Evolutionary conservation across 2,797 vertebrate genomes (phyloP), one percentile per base, ranked within the genome.

Genomic region (Pelobates cultripes): DNA sequence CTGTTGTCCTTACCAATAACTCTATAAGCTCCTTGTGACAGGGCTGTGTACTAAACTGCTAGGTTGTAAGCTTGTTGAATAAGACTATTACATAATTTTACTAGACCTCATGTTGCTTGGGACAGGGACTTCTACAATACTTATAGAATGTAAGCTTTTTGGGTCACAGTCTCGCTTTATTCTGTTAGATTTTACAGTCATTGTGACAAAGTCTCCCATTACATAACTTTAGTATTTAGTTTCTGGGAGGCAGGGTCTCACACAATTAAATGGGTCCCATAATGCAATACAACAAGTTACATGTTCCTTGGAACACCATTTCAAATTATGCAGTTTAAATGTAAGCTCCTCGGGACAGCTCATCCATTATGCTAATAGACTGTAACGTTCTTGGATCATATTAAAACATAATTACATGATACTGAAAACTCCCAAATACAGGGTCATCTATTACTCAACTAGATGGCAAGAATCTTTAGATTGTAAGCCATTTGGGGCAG

Each of bases 401-500:
- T 28, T 28, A 28, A 28, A 28, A 28, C 2, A 28, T 28, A 1
- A 28, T 28, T 28, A 28, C 28, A 28, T 28, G 28, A 28, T 28
- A 28, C 28, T 28, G 28, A 28, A 28, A 28, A 28, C 28, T 28
- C 28, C 28, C 28, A 28, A 28, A 28, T 28, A 28, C 28, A 28
- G 28, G 28, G 28, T 28, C 28, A 28, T 28, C 28, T 28, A 28
- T 28, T 28, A 28, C 28, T 28, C 28, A 28, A 28, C 28, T 28
- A 28, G 28, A 28, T 28, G 28, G 28, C 28, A 28, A 28, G 28
- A 28, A 28, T 28, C 1, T 28, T 15, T 63, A 63, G 73, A 74
- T 13, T 74, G 73, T 60, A 74, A 74, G 73, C 55, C 61, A 53
- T 63, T 45, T 41, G 10, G 55, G 45, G 10, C 47, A 51, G 47